These are phyloP conservation scores for Calameuta idolon DNA, from an alignment of 2,888 invertebrate species.

Conservation along the genomic window DNA sequence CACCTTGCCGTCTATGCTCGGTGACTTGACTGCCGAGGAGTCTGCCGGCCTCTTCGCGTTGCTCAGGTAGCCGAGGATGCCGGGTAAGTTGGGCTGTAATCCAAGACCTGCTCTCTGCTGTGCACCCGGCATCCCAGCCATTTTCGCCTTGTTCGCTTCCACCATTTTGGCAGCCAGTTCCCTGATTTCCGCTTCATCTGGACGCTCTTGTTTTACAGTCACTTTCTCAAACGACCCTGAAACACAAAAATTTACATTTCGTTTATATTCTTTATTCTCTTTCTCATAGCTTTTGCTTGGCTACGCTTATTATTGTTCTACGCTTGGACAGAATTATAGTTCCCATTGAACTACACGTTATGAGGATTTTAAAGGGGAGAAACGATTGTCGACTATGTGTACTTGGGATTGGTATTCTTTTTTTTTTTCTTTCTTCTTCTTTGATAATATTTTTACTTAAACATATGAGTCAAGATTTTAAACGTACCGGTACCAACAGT, in stretches of 20 bases:
- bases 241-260: conserved; percentile 11
- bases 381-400: not conserved
- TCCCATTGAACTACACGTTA: no score
- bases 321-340: no score
- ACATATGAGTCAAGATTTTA: not conserved
- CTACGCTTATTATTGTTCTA: no score
- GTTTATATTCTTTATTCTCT: not conserved
- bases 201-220: conserved; percentile 79
- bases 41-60: conserved; percentile 46
- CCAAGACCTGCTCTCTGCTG: conserved; percentile 41
- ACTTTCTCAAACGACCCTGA: conserved; percentile 61
- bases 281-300: no score
- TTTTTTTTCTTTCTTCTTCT: not conserved
- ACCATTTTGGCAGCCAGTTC: conserved; percentile 89
- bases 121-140: conserved; percentile 60
- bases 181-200: conserved; percentile 88
- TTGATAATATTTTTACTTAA: not conserved
- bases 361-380: no score
- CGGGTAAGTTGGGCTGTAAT: conserved; percentile 58
- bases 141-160: conserved; percentile 81
- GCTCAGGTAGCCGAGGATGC: conserved; percentile 63
- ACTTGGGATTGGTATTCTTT: not conserved
- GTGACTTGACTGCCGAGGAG: conserved; percentile 57
- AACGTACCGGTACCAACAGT: not conserved
- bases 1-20: conserved; percentile 69